These are phyloP conservation scores for Catocala sponsa DNA, from an alignment of 2,888 invertebrate species.

Conservation along the genomic window DNA sequence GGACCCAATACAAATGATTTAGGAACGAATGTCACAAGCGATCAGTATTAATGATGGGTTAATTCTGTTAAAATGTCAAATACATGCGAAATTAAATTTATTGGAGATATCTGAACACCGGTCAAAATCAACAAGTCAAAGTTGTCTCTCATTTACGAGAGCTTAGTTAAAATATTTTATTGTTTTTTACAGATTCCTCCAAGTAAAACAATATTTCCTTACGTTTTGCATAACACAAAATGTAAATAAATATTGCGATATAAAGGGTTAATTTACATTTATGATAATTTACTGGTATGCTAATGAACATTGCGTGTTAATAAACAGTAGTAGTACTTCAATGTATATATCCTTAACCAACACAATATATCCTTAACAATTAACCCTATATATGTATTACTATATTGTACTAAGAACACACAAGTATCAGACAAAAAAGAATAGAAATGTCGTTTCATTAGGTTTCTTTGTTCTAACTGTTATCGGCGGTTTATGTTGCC, in stretches of 20 bases:
- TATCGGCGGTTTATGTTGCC: slow-evolving; percentile 38
- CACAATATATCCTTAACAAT: too few relatives aligned
- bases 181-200: slow-evolving; percentile 1
- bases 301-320: background rate
- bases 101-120: background rate
- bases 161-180: too few relatives aligned
- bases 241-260: slow-evolving; percentile 28
- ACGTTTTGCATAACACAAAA: slow-evolving; percentile 15
- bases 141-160: background rate
- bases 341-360: background rate
- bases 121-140: background rate
- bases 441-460: slow-evolving; percentile 25
- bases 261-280: slow-evolving; percentile 32
- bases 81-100: slow-evolving; percentile 34
- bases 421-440: slow-evolving; percentile 23
- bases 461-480: slow-evolving; percentile 36
- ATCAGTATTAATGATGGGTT: slow-evolving; percentile 45
- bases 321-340: background rate
- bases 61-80: slow-evolving; percentile 31
- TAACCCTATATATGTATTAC: slow-evolving; percentile 39
- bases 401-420: slow-evolving; percentile 27
- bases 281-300: background rate
- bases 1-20: slow-evolving; percentile 43
- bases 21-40: slow-evolving; percentile 39
- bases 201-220: slow-evolving; percentile 25